A percentile compares a stretch with the other conserved stretches of the same genome.
Conservation (phyloP, 2,888 invertebrate genomes). For the Acronicta aceris region DNA sequence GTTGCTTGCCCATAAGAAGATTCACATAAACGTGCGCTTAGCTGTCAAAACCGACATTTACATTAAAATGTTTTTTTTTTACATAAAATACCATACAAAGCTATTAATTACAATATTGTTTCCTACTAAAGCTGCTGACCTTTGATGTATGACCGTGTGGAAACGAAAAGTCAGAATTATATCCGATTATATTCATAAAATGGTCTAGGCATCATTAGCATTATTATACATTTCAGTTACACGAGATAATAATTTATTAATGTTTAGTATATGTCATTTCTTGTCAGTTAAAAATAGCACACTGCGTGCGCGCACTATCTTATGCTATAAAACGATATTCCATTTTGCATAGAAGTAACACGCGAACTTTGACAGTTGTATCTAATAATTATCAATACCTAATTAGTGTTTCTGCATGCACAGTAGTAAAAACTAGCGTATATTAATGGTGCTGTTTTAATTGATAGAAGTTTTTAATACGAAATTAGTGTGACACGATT, state of each 20-base stretch:
- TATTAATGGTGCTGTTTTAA: constrained; percentile 1
- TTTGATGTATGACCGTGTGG: constrained; percentile 22
- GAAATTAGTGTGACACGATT: neutral
- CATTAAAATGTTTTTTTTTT: constrained; percentile 2
- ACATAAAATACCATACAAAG: neutral
- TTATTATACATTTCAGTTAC: neutral
- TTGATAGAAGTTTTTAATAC: constrained; percentile 5
- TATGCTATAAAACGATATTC: constrained; percentile 4
- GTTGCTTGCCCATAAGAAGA: too few species aligned
- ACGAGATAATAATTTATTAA: neutral
- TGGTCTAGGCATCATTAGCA: constrained; percentile 7
- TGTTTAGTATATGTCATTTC: neutral
- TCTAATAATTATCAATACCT: neutral
- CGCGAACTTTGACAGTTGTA: neutral
- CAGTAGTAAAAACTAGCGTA: neutral
- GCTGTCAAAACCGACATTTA: neutral
- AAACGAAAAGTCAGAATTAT: constrained; percentile 5
- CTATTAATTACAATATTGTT: neutral
- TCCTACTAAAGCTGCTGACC: neutral
- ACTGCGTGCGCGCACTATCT: constrained; percentile 1
- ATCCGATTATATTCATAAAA: constrained; percentile 9
- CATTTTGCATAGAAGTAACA: constrained; percentile 4
- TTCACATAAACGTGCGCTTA: neutral
- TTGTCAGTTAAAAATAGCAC: neutral
- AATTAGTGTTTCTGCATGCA: constrained; percentile 6